phyloP scores from a whole-genome alignment of 2,888 invertebrate genomes.

The Caenorhabditis plicata region DNA sequence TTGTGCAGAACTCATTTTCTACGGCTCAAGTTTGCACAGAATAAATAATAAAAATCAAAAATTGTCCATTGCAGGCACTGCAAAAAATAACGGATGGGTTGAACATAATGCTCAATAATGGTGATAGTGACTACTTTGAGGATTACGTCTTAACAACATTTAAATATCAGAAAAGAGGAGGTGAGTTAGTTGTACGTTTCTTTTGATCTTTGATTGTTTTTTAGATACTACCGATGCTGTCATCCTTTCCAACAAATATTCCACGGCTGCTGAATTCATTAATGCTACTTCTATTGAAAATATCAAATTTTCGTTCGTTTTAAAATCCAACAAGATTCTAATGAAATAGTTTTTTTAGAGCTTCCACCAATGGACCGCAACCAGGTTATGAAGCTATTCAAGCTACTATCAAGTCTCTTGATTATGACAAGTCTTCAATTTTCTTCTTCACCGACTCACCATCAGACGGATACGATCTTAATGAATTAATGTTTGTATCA shows the following conservation, averaged over 20 bases:
- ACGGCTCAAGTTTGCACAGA: too few species aligned
- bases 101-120: constrained; percentile 17
- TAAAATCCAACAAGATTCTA: not conserved
- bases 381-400: constrained; percentile 28
- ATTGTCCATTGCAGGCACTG: too few species aligned
- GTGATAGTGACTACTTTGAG: constrained; percentile 21
- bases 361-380: constrained; percentile 22
- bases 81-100: constrained; percentile 17
- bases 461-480: too few species aligned
- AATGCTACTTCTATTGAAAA: constrained; percentile 17
- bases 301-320: constrained; percentile 14
- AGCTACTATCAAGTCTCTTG: constrained; percentile 24
- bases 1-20: constrained; percentile 32
- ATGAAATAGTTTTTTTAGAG: not conserved
- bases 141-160: constrained; percentile 34
- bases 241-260: constrained; percentile 11
- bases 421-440: constrained; percentile 39
- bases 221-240: constrained; percentile 6
- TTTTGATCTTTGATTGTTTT: not conserved
- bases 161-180: constrained; percentile 9
- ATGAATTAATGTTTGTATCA: too few species aligned
- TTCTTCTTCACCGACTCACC: constrained; percentile 37
- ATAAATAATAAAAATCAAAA: too few species aligned
- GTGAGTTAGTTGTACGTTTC: not conserved
- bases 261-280: constrained; percentile 16